A percentile compares a stretch with the other conserved stretches of the same genome.
phyloP scores from a whole-genome alignment of 35 echinoderm and acorn worm species.

The Lytechinus pictus region DNA sequence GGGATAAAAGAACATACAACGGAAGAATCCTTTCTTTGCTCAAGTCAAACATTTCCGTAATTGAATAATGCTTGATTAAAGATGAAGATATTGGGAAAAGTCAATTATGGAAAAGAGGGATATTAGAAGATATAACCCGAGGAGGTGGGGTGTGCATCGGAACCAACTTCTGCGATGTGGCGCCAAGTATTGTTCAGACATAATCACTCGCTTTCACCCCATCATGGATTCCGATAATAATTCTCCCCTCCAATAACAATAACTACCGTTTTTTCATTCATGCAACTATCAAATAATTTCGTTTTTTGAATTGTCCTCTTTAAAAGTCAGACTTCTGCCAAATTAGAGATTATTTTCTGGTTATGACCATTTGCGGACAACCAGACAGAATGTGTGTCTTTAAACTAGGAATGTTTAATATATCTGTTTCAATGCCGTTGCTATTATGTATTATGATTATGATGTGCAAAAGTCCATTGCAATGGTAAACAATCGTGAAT shows the following conservation, averaged over 20 bases:
- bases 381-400: neutral
- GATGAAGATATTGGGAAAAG: neutral
- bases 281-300: neutral
- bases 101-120: neutral
- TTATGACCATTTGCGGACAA: neutral
- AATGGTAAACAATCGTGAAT: too few species aligned
- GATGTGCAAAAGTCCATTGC: neutral
- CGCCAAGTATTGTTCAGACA: neutral
- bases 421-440: neutral
- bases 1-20: neutral
- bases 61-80: conserved; percentile 28
- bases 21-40: neutral
- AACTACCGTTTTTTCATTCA: neutral
- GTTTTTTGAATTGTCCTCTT: neutral
- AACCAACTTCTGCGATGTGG: neutral
- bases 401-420: neutral
- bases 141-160: neutral
- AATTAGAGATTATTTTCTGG: neutral
- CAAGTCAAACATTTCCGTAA: conserved; percentile 47
- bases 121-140: neutral
- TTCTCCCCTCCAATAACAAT: neutral
- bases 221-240: neutral
- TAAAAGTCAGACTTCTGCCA: neutral
- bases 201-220: neutral
- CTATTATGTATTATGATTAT: neutral